Base-by-base conservation (phyloP, 2,888 invertebrate genomes). In the Bellardia pandia region DNA sequence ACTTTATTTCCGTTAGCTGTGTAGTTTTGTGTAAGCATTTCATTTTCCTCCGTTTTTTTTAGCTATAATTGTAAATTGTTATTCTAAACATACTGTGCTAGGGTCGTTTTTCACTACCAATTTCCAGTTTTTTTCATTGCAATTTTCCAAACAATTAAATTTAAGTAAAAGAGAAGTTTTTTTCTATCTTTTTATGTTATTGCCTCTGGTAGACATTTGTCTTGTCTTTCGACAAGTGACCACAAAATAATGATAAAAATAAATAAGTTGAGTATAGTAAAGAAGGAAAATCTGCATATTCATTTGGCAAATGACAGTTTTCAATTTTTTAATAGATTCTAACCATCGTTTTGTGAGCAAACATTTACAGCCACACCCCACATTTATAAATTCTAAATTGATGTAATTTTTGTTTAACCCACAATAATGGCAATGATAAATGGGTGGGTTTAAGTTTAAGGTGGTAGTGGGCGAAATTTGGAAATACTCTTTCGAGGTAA, bases 111-210 rank as follows among this genome's bases (percentile, higher is more conserved):
- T 60, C 23, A 60, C 40, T 42, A 82, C 51, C 66, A 58, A 56
- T 58, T 11, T 68, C 8, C 56, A 66, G 33, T 56, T 42, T 71
- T 71, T 74, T 30, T 51, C 71, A 60, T 14, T 66, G 58, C 72
- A 80, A 76, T 85, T 80, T 85, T 80, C 85, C 80, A 80, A 85
- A 85, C 76, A 85, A 85, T 85, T 85, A 85, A 85, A 76, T 71
- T 33, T 40, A 30, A 51, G 72, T 58, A 68, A 56, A 80, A 37
- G 14, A 76, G 56, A 56, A 56, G 11, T 23, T 23, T 64, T 16
- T 13, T 53, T 23, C 51, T 6, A 1, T 68, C 14, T 51, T 53
- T 51, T 40, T 9, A 23, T 23, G 3, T 9, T 13, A 13, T 82
- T 82, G 68, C 40, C 23, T 51, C 30, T 23, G 68, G 56, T 60